Evolutionary conservation across 2,888 invertebrate genomes (phyloP).

Genomic region (Diaperis boleti): DNA sequence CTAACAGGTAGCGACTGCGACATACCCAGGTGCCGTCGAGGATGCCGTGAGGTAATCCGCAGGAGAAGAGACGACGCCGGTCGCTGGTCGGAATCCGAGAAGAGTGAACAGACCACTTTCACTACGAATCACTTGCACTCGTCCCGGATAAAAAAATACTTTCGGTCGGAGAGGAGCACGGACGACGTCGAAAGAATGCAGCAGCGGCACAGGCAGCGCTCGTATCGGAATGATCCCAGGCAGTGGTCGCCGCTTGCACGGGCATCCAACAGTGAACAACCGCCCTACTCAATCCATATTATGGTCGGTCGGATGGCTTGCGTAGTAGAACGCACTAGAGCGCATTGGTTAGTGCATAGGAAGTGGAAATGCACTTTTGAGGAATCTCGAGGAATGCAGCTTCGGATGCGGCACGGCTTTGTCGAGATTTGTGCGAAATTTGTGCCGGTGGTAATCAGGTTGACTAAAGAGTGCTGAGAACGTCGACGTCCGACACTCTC

Average conservation of each 20-base stretch:
- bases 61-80: not conserved
- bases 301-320: constrained; percentile 53
- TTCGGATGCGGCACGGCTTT: no score
- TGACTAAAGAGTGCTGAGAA: no score
- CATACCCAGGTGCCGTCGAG: not conserved
- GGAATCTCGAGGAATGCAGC: not conserved
- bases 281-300: constrained; percentile 54
- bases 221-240: constrained; percentile 45
- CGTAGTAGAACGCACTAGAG: constrained; percentile 51
- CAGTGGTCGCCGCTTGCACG: no score
- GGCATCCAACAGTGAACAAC: no score
- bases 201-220: constrained; percentile 16
- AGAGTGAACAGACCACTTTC: constrained; percentile 24
- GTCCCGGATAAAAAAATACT: not conserved
- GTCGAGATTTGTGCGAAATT: no score
- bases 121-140: constrained; percentile 20
- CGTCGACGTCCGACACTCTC: no score
- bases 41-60: not conserved
- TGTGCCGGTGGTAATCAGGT: no score
- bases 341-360: constrained; percentile 36
- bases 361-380: constrained; percentile 40
- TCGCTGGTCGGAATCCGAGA: not conserved
- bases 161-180: constrained; percentile 7
- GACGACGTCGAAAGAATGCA: constrained; percentile 7
- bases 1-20: no score